phyloP scores from a whole-genome alignment of 2,113 vertebrate species.

The Isichthys henryi region DNA sequence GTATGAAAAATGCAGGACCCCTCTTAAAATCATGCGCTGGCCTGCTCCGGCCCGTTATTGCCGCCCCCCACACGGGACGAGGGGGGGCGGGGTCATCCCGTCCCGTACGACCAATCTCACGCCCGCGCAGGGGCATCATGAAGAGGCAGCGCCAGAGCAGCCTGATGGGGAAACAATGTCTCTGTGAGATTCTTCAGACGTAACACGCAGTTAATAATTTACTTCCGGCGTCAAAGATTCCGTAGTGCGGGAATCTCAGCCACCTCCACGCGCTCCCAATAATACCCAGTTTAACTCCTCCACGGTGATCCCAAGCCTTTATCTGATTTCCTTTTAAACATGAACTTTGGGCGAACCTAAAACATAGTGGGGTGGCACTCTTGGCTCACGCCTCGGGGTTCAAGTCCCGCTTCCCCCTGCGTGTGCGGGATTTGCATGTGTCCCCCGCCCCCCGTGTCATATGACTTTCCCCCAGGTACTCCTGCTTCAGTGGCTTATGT shows the following conservation, averaged over 20 bases:
- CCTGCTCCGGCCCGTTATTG: slow-evolving; percentile 49
- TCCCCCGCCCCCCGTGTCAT: not conserved
- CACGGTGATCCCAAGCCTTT: not conserved
- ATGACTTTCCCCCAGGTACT: not conserved
- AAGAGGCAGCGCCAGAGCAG: slow-evolving; percentile 51
- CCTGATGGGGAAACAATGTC: slow-evolving; percentile 66
- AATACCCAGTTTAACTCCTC: not conserved
- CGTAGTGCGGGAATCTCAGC: slow-evolving; percentile 37
- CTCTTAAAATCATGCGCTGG: slow-evolving; percentile 61
- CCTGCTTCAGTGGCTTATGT: not conserved
- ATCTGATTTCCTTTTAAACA: not conserved
- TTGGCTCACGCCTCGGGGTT: not conserved
- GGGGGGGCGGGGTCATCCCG: slow-evolving; percentile 45
- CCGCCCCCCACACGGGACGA: slow-evolving; percentile 40
- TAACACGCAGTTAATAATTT: slow-evolving; percentile 63
- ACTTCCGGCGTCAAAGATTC: slow-evolving; percentile 46
- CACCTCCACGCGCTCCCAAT: not conserved
- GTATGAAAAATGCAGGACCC: slow-evolving; percentile 67
- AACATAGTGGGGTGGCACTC: not conserved
- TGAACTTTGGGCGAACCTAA: not conserved
- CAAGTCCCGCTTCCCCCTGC: not conserved
- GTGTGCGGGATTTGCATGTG: not conserved
- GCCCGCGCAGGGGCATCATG: slow-evolving; percentile 43
- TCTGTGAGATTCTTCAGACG: slow-evolving; percentile 64
- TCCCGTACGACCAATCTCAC: slow-evolving; percentile 41